Percentiles rank a stretch among this genome's conserved stretches.
Conservation (phyloP, 2,113 vertebrate species). For the Anhinga anhinga region DNA sequence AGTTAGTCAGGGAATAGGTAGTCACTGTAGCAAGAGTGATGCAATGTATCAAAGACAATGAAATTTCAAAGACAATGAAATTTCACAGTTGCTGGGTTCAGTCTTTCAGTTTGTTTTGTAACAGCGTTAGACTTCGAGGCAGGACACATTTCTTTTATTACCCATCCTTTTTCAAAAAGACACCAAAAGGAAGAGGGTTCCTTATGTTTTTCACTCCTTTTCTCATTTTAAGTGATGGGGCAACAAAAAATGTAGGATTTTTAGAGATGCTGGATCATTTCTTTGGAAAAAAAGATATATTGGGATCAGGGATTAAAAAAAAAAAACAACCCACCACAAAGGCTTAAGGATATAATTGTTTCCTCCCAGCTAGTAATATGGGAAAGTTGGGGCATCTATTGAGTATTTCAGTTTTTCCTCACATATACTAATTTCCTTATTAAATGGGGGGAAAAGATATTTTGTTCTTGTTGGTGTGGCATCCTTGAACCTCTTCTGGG, state of each 20-base stretch:
- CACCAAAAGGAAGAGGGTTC: neutral
- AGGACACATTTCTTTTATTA: neutral
- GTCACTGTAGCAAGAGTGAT: neutral
- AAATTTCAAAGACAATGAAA: neutral
- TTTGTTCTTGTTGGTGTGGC: neutral
- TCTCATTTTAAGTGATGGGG: neutral
- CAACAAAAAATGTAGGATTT: neutral
- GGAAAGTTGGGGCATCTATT: neutral
- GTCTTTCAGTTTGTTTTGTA: neutral
- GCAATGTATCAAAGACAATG: neutral
- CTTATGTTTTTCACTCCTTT: neutral
- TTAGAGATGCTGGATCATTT: neutral
- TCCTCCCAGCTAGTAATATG: neutral
- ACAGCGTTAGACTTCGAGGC: neutral
- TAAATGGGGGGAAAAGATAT: fast-evolving
- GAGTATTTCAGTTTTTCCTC: neutral
- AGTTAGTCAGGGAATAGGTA: neutral
- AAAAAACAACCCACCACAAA: neutral
- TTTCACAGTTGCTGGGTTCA: neutral
- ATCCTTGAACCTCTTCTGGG: neutral
- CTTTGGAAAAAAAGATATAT: neutral
- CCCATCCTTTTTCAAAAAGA: neutral
- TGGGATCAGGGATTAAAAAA: neutral
- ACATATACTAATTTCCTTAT: neutral
- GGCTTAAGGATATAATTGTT: neutral